A percentile compares a stretch with the other conserved stretches of the same genome.
phyloP scores from a whole-genome alignment of 2,797 vertebrate genomes.

The Crossoptilon crossoptilon region DNA sequence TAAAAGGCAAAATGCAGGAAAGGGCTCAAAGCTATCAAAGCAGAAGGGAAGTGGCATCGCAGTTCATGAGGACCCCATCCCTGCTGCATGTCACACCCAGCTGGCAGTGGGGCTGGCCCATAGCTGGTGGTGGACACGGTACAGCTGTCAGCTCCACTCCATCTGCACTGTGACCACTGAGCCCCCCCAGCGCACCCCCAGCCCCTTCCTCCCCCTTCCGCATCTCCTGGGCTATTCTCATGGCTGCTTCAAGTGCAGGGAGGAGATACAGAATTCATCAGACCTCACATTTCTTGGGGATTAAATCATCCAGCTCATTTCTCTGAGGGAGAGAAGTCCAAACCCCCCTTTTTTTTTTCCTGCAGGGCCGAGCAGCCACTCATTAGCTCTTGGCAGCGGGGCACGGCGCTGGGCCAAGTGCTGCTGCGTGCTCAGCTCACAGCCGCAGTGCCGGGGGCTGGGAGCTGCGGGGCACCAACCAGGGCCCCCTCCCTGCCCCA shows the following conservation, averaged over 20 bases:
- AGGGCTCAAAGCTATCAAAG: neutral
- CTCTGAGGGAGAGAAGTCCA: neutral
- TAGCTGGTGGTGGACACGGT: accelerated
- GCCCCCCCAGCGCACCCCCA: neutral
- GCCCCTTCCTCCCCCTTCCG: neutral
- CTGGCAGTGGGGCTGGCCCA: neutral
- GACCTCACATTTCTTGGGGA: constrained; percentile 18
- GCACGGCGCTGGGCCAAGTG: neutral
- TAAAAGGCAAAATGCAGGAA: neutral
- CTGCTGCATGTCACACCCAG: no score
- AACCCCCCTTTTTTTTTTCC: neutral
- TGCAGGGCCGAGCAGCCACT: neutral
- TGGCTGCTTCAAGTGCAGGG: constrained; percentile 29
- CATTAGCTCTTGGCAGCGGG: neutral
- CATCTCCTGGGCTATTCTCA: neutral
- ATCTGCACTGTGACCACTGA: accelerated
- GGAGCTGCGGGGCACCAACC: accelerated
- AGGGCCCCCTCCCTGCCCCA: neutral
- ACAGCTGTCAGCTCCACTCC: neutral
- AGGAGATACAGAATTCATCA: constrained; percentile 27
- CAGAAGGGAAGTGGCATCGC: accelerated
- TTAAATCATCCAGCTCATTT: constrained; percentile 30
- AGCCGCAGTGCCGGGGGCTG: neutral
- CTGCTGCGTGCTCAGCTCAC: neutral
- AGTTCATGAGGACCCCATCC: neutral